phyloP scores from a whole-genome alignment of 2,888 invertebrate species.

The Cosmorhoe ocellata region DNA sequence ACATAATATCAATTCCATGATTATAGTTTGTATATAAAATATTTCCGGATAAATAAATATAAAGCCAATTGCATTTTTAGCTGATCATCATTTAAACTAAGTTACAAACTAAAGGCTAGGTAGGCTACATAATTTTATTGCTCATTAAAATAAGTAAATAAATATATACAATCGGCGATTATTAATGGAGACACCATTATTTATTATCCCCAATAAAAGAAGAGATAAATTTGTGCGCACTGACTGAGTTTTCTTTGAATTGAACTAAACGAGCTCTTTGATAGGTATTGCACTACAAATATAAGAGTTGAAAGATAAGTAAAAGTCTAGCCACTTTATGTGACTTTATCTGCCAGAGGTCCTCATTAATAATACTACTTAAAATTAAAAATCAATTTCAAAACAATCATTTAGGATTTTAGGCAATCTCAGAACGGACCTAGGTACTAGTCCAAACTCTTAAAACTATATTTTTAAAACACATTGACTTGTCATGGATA shows the following conservation, averaged over 20 bases:
- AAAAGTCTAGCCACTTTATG: too few relatives aligned
- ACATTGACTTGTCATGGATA: constrained; percentile 78
- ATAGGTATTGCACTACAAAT: constrained; percentile 16
- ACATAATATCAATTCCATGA: constrained; percentile 58
- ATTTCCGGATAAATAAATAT: constrained; percentile 67
- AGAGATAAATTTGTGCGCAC: constrained; percentile 39
- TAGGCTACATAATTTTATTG: constrained; percentile 63
- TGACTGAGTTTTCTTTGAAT: constrained; percentile 32
- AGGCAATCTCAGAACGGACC: constrained; percentile 42
- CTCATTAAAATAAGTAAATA: constrained; percentile 58
- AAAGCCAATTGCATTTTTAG: constrained; percentile 53
- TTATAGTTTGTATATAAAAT: constrained; percentile 47
- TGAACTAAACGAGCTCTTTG: constrained; percentile 8
- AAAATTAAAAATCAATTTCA: constrained; percentile 37
- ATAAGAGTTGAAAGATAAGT: constrained; percentile 1
- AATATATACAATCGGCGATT: constrained; percentile 25
- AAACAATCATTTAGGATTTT: constrained; percentile 44
- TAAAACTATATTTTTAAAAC: constrained; percentile 43
- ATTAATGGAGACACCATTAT: constrained; percentile 26
- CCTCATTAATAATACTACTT: constrained; percentile 36
- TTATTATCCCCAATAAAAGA: constrained; percentile 23
- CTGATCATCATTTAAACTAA: constrained; percentile 51
- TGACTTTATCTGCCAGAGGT: not conserved
- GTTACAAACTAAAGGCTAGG: constrained; percentile 54
- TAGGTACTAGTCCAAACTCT: constrained; percentile 19